Conservation (phyloP, 1,140 invertebrate species). For the Drepana arcuata region DNA sequence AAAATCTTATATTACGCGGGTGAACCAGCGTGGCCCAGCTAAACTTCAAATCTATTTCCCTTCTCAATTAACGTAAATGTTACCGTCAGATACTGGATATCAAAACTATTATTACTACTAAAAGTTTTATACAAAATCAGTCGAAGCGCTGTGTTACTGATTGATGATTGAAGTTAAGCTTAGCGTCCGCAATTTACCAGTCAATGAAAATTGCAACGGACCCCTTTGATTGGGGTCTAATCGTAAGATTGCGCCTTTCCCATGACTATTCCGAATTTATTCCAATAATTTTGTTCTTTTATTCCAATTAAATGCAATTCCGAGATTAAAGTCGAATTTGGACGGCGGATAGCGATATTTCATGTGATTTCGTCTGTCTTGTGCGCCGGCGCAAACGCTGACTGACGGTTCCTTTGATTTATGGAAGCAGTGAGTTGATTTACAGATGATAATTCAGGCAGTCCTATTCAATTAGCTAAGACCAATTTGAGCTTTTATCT, state of each 20-base stretch:
- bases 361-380: constrained; percentile 49
- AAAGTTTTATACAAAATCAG: too few species aligned
- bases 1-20: too few species aligned
- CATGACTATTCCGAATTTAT: constrained; percentile 54
- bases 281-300: constrained; percentile 46
- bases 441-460: constrained; percentile 46
- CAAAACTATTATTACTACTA: too few species aligned
- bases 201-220: constrained; percentile 65
- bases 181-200: constrained; percentile 47
- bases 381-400: constrained; percentile 25
- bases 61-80: too few species aligned
- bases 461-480: constrained; percentile 24
- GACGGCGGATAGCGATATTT: constrained; percentile 36
- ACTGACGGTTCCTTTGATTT: constrained; percentile 43
- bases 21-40: background rate
- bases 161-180: constrained; percentile 30
- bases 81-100: too few species aligned
- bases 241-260: constrained; percentile 41
- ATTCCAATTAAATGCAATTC: constrained; percentile 63
- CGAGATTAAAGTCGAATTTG: constrained; percentile 54
- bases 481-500: too few species aligned
- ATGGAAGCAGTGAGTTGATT: constrained; percentile 39
- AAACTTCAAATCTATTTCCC: too few species aligned
- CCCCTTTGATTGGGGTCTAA: constrained; percentile 55
- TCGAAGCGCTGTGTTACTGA: too few species aligned